phyloP scores from a whole-genome alignment of 2,113 vertebrate genomes.

The Hippolais icterina region DNA sequence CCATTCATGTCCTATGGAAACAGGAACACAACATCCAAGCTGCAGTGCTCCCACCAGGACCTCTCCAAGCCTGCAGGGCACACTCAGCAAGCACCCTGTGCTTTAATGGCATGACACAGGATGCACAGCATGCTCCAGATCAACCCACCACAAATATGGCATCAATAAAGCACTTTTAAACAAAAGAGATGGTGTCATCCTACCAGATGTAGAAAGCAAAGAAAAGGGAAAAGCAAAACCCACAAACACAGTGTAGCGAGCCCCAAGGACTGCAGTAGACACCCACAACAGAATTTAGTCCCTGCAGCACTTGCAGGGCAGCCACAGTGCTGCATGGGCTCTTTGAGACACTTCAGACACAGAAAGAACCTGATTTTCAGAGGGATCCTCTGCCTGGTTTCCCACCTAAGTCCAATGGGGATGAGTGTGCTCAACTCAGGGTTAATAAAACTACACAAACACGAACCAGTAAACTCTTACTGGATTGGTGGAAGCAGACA shows the following conservation, averaged over 20 bases:
- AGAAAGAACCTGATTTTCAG: background rate
- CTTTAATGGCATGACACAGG: background rate
- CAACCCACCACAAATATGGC: background rate
- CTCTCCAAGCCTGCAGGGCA: background rate
- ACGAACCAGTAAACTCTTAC: background rate
- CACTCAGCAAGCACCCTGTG: background rate
- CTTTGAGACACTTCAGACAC: background rate
- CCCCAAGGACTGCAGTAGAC: background rate
- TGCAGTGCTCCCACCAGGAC: background rate
- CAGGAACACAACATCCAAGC: background rate
- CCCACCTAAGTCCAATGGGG: background rate
- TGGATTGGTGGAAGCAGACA: background rate
- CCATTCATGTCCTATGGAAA: background rate
- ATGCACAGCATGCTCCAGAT: accelerated
- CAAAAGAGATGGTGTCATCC: background rate
- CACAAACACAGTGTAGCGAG: accelerated
- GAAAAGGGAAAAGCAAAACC: background rate
- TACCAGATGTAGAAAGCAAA: background rate
- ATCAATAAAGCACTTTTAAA: background rate
- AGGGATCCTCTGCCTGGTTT: background rate
- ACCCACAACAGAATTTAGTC: background rate
- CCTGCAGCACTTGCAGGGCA: background rate
- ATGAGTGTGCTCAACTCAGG: background rate
- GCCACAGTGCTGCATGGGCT: background rate
- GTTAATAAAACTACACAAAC: background rate